Evolutionary conservation across 2,797 vertebrate species (phyloP), one percentile per base, ranked within the genome.

Genomic region (Leptatherina wallacei): DNA sequence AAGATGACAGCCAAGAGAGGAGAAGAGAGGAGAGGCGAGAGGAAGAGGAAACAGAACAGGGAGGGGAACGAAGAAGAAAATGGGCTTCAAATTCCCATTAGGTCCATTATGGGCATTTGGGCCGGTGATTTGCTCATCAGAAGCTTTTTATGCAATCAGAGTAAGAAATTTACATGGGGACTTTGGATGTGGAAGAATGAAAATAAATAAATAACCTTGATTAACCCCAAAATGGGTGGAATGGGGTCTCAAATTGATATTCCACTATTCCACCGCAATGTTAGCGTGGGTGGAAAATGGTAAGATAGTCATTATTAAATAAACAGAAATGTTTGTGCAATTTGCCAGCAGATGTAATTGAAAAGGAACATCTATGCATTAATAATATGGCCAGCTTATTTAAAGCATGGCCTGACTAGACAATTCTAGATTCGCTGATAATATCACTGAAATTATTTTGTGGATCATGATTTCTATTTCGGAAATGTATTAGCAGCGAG

Each of bases 401-500:
- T 38, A 47, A 81, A 71, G 65, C 54, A 16, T 22, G 0, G 57
- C 9, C 71, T 57, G 1, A 57, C 70, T 74, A 71, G 84, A 83
- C 78, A 64, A 69, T 75, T 83, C 72, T 27, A 61, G 69, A 88
- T 82, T 59, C 1, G 3, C 70, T 52, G 90, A 92, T 92, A 80
- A 76, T 63, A 84, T 89, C 78, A 18, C 72, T 55, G 65, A 78
- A 86, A 87, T 89, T 63, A 89, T 92, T 90, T 84, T 58, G 88
- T 67, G 77, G 89, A 90, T 89, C 81, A 80, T 82, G 85, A 90
- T 84, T 89, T 86, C 73, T 80, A 56, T 84, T 82, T 61, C 29
- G 18, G 65, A 82, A 83, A 85, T 66, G 87, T 58, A 89, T 89
- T 88, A 84, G 78, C 61, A n/a, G 68, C 36, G 47, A 54, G 65